Percentiles rank a stretch among this genome's conserved stretches.
phyloP scores from a whole-genome alignment of 2,888 invertebrate genomes.

The Proisotoma minuta region DNA sequence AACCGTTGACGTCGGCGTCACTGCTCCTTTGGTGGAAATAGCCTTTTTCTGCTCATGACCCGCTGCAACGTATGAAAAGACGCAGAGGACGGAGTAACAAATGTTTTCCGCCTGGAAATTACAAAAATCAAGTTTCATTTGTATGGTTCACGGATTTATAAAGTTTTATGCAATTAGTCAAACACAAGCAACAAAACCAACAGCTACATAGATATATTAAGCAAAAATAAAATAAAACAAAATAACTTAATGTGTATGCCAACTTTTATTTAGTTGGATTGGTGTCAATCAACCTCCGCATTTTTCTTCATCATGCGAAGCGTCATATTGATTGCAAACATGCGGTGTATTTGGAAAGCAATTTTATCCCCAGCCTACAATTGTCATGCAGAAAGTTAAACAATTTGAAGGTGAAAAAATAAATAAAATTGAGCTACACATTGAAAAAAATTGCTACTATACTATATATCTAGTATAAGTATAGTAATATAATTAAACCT shows the following conservation, averaged over 20 bases:
- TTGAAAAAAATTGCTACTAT: background rate
- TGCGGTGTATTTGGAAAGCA: conserved; percentile 71
- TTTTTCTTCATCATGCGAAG: conserved; percentile 48
- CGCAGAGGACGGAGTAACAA: conserved; percentile 97
- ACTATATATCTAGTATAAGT: no score
- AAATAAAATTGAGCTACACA: background rate
- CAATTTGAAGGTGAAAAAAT: background rate
- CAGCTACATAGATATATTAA: no score
- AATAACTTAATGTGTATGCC: no score
- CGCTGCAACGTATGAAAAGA: conserved; percentile 97
- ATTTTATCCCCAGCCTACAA: conserved; percentile 66
- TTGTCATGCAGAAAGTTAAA: background rate
- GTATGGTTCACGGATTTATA: no score
- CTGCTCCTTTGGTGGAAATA: conserved; percentile 13
- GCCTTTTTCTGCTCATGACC: conserved; percentile 53
- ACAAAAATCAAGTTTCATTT: no score
- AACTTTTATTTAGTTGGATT: no score
- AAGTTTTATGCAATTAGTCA: conserved; percentile 47
- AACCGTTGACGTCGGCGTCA: conserved; percentile 13
- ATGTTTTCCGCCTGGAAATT: conserved; percentile 98
- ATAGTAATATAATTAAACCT: conserved; percentile 52
- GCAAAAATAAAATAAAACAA: no score
- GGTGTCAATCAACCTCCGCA: no score
- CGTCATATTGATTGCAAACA: conserved; percentile 69
- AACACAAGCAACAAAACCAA: no score